Base-by-base conservation (phyloP, 2,797 vertebrate genomes). In the Cirrhinus mrigala region DNA sequence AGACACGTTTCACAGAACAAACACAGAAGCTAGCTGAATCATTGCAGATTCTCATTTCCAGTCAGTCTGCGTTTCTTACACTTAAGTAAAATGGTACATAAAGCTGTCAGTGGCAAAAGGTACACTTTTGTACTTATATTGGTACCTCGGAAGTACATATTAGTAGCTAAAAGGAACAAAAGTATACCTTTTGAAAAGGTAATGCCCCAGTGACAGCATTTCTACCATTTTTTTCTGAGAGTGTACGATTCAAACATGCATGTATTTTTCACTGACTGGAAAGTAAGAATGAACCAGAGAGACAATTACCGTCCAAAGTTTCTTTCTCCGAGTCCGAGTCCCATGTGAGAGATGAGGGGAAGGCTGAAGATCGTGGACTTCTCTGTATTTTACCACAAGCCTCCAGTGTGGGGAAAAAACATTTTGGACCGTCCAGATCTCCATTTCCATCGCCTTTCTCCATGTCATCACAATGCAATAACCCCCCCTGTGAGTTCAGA, bases 241-340 rank as follows among this genome's bases (percentile, higher is more conserved):
- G 16, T 66, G 29, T 66, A 54, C 66, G 60, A 68, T 52, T 79
- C 7, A 33, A 22, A 27, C 22, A 18, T 29, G 0, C 4, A 4
- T 68, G 40, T 22, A 6, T 37, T 64, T 62, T 64, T 64, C 5
- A 29, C 52, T 69, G 62, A 73, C 62, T 33, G 27, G 8, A 62
- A 60, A 60, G 77, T 29, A 66, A 15, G 12, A 71, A 22, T 71
- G 24, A 78, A 62, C 24, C 14, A 62, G 6, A 76, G 77, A 74
- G 11, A 73, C 54, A 70, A 86, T 93, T 93, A 96, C 96, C 96
- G 73, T 96, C 95, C 66, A 93, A 90, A 4, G 91, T 92, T 88
- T 96, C 96, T 85, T 92, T 95, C 92, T 96, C 96, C 0, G 95
- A 96, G 92, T 96, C 95, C 0, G 95, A 96, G 93, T 96, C 95